phyloP scores from a whole-genome alignment of 2,797 vertebrate genomes.

The Cryptoblepharus egeriae region DNA sequence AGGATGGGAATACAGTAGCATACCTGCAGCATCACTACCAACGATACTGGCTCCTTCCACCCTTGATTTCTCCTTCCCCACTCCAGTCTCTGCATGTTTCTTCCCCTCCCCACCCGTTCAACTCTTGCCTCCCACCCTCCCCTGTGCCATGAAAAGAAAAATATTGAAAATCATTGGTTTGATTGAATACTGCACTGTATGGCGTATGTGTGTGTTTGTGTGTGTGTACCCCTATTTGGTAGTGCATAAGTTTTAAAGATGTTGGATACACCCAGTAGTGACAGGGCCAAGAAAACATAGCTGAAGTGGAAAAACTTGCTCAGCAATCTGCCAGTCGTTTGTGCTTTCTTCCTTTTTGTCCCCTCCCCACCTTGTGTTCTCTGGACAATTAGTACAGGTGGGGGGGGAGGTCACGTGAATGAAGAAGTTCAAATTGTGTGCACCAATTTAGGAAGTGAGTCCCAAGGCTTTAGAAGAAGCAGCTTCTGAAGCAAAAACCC shows the following conservation, averaged over 20 bases:
- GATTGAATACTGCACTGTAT: background rate
- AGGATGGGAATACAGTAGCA: too few species aligned
- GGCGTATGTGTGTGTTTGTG: too few species aligned
- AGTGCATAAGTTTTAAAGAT: background rate
- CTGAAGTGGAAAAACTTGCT: background rate
- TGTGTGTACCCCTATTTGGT: background rate
- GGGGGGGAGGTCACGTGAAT: background rate
- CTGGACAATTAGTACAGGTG: background rate
- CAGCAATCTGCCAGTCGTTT: background rate
- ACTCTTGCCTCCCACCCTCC: too few species aligned
- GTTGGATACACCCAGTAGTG: background rate
- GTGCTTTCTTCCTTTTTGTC: too few species aligned
- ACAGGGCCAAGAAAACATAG: background rate
- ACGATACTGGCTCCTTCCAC: too few species aligned
- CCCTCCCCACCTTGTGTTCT: too few species aligned
- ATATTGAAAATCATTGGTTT: too few species aligned
- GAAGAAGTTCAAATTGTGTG: background rate
- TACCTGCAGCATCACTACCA: too few species aligned
- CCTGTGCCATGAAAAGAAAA: too few species aligned
- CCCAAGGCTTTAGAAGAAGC: background rate
- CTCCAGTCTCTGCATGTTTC: too few species aligned
- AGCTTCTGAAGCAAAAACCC: background rate
- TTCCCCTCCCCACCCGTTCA: too few species aligned
- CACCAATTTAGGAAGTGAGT: background rate
- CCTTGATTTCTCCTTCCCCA: too few species aligned